Evolutionary conservation across 2,113 vertebrate genomes (phyloP).

Genomic region (Megaleporinus macrocephalus): DNA sequence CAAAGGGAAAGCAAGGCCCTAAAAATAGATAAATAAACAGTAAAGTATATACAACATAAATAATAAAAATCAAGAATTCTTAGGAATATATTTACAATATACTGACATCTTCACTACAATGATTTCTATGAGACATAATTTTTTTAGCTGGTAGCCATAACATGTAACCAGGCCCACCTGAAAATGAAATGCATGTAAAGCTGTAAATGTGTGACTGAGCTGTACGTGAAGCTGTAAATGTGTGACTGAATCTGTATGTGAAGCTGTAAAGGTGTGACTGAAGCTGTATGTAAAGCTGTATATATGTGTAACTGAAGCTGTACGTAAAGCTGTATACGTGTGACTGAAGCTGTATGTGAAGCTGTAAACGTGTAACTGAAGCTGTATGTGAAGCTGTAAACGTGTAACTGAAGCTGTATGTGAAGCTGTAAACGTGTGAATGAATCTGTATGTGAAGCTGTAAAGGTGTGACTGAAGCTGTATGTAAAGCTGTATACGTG

Average conservation of each 20-base stretch:
- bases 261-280: neutral
- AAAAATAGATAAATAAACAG: too few species aligned
- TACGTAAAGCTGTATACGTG: neutral
- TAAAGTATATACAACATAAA: too few species aligned
- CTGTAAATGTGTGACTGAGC: neutral
- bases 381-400: neutral
- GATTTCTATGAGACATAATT: too few species aligned
- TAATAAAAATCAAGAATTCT: too few species aligned
- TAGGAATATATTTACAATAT: too few species aligned
- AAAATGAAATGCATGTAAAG: neutral
- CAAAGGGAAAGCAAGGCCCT: too few species aligned
- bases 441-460: neutral
- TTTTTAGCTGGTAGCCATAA: too few species aligned
- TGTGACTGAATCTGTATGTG: too few species aligned
- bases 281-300: neutral
- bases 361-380: neutral
- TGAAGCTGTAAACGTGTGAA: neutral
- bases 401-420: neutral
- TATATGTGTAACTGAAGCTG: neutral
- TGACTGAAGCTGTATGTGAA: neutral
- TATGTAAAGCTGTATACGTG: neutral
- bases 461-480: neutral
- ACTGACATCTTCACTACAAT: too few species aligned
- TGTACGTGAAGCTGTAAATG: neutral
- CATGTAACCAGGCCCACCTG: too few species aligned